Conservation (phyloP, 2,113 vertebrate species). For the zebrafish (Danio rerio) region GRCz12tu NC_133176.1:25811001-25811500, state of each 20-base stretch:
- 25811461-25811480: background rate
- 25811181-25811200: conserved; percentile 69
- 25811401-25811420: conserved; percentile 38
- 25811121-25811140: conserved; percentile 58
- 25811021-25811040: conserved; percentile 28
- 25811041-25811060: background rate
- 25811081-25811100: conserved; percentile 41
- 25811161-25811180: conserved; percentile 71
- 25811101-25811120: conserved; percentile 23
- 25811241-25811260: conserved; percentile 79
- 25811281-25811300: conserved; percentile 88
- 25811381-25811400: conserved; percentile 32
- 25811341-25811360: conserved; percentile 69
- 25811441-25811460: conserved; percentile 34
- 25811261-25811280: conserved; percentile 87
- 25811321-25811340: conserved; percentile 70
- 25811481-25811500: background rate
- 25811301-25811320: conserved; percentile 83
- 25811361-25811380: conserved; percentile 36
- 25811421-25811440: conserved; percentile 38
- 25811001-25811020: background rate
- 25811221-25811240: conserved; percentile 71
- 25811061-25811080: conserved; percentile 27
- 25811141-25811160: conserved; percentile 76
- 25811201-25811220: conserved; percentile 71